Base-by-base conservation (phyloP, 1,140 invertebrate species). In the Drosophila sturtevanti region DNA sequence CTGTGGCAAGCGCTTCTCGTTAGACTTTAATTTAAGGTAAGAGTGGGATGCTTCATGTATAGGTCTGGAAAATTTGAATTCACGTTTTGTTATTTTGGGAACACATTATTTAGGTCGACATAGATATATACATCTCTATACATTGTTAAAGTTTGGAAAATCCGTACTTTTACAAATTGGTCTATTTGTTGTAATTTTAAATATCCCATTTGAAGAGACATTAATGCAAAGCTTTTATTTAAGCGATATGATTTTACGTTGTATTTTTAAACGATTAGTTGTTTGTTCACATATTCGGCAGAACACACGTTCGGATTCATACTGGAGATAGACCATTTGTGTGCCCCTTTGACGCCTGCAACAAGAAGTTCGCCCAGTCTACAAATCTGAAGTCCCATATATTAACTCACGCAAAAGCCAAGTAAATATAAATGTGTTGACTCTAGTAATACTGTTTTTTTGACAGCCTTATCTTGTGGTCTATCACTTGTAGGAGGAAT, bases 331-430 rank as follows among this genome's bases (percentile, higher is more conserved):
- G 98, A 58, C 98, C 98, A 0, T 99, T 99, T 91, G 98, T 99
- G 27, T 99, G 98, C 94, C 98, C 98, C 0, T 99, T 99, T 93
- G 98, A 99, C 92, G 98, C 97, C 22, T 99, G 98, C 93, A 99
- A 98, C 92, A 99, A 99, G 93, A 99, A 99, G 91, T 99, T 99
- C 94, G 98, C 98, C 31, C 98, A 99, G 93, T 98, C 97, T 37
- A 99, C 98, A 74, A 99, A 99, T 93, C 94, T 99, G 22, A 99
- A 99, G 92, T 99, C 98, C 80, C 98, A 99, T 92, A 99, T 99
- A 93, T 94, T 99, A 80, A 99, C 98, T 63, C 98, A 99, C 93
- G 98, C 98, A 63, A 99, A 99, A 94, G 96, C 97, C 74, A 98
- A 98, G 96, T 96, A 89, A 93, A 94, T 94, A 22, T 6, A 31